These are phyloP conservation scores for Setophaga coronata DNA, from an alignment of 2,113 vertebrate species.

Conservation along the genomic window DNA sequence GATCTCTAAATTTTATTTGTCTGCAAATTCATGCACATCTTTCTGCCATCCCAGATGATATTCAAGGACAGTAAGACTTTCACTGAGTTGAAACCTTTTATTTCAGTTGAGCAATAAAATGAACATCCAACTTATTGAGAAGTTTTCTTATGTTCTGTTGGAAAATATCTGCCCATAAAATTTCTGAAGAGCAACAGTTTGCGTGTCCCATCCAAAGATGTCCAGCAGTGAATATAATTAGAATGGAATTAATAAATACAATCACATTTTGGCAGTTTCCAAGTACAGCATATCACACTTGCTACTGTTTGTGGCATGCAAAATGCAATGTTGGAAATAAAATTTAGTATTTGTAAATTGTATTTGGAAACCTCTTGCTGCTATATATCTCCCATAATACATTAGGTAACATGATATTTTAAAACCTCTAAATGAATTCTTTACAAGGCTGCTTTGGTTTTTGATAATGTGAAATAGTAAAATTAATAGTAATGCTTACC, in stretches of 20 bases:
- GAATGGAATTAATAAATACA: conserved; percentile 19
- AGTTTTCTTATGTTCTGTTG: background rate
- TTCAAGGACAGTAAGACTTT: background rate
- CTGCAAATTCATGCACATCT: background rate
- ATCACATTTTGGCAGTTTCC: conserved; percentile 7
- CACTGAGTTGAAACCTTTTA: background rate
- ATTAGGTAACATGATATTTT: background rate
- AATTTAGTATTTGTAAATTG: background rate
- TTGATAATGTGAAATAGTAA: background rate
- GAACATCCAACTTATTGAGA: background rate
- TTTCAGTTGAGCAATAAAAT: conserved; percentile 2
- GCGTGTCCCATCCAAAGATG: background rate
- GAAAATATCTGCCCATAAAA: conserved; percentile 1
- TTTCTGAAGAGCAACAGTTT: background rate
- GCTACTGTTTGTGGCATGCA: background rate
- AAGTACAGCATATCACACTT: background rate
- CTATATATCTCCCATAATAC: background rate
- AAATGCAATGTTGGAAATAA: background rate
- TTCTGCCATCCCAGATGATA: background rate
- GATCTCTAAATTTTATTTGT: background rate
- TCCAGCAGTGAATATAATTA: background rate
- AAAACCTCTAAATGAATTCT: background rate
- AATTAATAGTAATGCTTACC: background rate
- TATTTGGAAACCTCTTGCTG: background rate
- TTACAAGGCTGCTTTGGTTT: background rate